Base-by-base conservation (phyloP, 2,888 invertebrate genomes). In the Harpalus rufipes region DNA sequence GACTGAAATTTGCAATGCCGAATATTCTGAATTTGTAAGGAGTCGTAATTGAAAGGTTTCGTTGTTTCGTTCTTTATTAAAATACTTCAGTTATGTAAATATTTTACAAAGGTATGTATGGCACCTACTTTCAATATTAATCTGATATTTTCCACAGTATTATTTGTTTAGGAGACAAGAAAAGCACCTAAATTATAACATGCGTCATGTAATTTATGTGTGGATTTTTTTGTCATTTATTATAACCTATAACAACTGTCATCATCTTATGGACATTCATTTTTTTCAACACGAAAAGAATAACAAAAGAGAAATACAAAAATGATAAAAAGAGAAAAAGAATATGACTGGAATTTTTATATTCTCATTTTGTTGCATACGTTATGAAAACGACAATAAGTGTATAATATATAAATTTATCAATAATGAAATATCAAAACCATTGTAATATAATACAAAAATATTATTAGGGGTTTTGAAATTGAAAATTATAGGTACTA, bases 1-100 rank as follows among this genome's bases (percentile, higher is more conserved):
- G 21, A 2, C 7, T 65, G 39, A 65, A 65, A 65, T 65, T 65
- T 32, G 32, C 32, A 32, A 65, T 32, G 65, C 32, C 32, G n/a
- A 65, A 25, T 25, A 12, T 65, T 65, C n/a, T 32, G 32, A 65
- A 25, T 65, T 32, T 65, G 74, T 74, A 10, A 5, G 44, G 39
- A 14, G 14, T 25, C 44, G 1, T 74, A 74, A 72, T 14, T 72
- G 41, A 41, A 1, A 21, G 21, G 21, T 21, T 21, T 21, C 21
- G 14, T 14, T 41, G 72, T 39, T 72, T 72, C 41, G 44, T 44
- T 44, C 44, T 10, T 44, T 1, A 44, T 44, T 10, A 44, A 44
- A 44, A 10, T 44, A 44, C 10, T 10, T 44, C 8, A 44, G 44
- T 10, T 44, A 44, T 10, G 10, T 44, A 44, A 44, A 44, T 44